Percentiles rank a stretch among this genome's conserved stretches.
phyloP scores from a whole-genome alignment of 2,888 invertebrate species.

The Scaptomyza reducta region DNA sequence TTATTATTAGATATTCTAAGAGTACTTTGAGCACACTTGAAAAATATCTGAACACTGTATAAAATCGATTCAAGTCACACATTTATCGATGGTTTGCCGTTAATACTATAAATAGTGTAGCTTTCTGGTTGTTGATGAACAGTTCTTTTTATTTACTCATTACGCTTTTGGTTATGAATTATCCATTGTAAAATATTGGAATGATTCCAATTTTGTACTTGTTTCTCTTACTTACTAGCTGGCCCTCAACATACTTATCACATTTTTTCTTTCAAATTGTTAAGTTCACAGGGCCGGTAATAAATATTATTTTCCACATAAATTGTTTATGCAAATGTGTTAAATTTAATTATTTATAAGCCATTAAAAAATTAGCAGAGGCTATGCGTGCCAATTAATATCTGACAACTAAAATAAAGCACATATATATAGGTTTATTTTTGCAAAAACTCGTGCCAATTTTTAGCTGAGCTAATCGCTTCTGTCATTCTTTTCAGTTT shows the following conservation, averaged over 20 bases:
- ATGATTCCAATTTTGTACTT: neutral
- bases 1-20: neutral
- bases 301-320: slow-evolving; percentile 62
- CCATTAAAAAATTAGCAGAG: slow-evolving; percentile 71
- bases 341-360: slow-evolving; percentile 65
- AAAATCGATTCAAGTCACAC: neutral
- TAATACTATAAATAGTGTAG: neutral
- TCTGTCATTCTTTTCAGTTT: slow-evolving; percentile 51
- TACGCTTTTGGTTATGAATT: neutral
- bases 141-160: neutral
- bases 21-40: neutral
- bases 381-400: slow-evolving; percentile 54
- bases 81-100: neutral
- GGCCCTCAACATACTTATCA: slow-evolving; percentile 28
- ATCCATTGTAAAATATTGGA: neutral
- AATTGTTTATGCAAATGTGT: slow-evolving; percentile 46
- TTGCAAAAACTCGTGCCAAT: slow-evolving; percentile 45
- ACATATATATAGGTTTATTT: slow-evolving; percentile 1
- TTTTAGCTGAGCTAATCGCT: slow-evolving; percentile 57
- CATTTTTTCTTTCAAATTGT: slow-evolving; percentile 24
- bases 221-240: neutral
- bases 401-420: slow-evolving; percentile 15
- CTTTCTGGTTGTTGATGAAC: slow-evolving; percentile 7
- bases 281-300: slow-evolving; percentile 45
- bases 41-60: neutral